Conservation (phyloP, 1,140 invertebrate genomes). For the Stegodyphus mimosarum region DNA sequence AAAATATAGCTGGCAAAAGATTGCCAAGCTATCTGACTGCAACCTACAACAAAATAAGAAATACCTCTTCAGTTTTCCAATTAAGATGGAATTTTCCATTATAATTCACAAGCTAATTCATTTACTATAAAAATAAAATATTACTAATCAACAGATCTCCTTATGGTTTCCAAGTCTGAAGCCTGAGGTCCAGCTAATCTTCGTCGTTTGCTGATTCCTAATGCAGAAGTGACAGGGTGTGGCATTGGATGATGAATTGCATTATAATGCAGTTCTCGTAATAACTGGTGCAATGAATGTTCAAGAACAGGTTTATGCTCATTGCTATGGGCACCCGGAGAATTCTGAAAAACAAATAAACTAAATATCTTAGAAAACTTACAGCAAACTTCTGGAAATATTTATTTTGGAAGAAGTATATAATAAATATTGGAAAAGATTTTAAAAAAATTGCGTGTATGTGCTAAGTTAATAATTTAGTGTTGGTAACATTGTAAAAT, state of each 20-base stretch:
- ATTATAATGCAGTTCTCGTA: slow-evolving; percentile 90
- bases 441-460: too few species aligned
- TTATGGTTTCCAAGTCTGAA: slow-evolving; percentile 83
- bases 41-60: neutral
- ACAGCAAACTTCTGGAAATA: too few species aligned
- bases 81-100: neutral
- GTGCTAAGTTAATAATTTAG: too few species aligned
- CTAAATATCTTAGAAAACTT: too few species aligned
- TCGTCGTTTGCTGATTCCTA: slow-evolving; percentile 89
- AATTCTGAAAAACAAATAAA: slow-evolving; percentile 55
- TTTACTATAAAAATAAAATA: neutral
- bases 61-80: neutral
- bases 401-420: too few species aligned
- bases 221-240: slow-evolving; percentile 90
- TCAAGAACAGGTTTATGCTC: slow-evolving; percentile 96
- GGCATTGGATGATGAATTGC: slow-evolving; percentile 94
- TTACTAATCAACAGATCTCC: slow-evolving; percentile 85
- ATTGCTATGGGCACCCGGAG: slow-evolving; percentile 69
- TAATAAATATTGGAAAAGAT: too few species aligned
- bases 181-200: slow-evolving; percentile 91
- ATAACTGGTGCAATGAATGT: slow-evolving; percentile 92
- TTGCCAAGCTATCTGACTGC: neutral
- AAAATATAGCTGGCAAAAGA: too few species aligned
- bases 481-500: too few species aligned
- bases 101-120: neutral